Evolutionary conservation across 2,797 vertebrate species (phyloP).

Genomic region (Pangasius larnaudii): DNA sequence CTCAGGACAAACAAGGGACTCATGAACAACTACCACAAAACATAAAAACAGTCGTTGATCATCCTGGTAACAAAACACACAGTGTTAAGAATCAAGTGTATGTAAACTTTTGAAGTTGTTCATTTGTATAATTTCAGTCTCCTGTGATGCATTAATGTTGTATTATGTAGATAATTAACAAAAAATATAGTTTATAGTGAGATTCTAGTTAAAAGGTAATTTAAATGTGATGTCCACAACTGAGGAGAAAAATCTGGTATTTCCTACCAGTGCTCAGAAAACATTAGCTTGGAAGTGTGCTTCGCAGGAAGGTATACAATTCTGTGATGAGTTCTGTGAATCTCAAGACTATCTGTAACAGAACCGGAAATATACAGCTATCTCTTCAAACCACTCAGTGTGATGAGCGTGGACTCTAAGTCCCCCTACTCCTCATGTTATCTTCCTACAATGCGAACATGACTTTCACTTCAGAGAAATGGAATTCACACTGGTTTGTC

Average conservation of each 20-base stretch:
- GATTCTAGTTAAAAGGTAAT: neutral
- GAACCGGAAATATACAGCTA: slow-evolving; percentile 13
- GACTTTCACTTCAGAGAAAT: slow-evolving; percentile 53
- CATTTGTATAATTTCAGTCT: neutral
- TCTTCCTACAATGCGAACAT: slow-evolving; percentile 28
- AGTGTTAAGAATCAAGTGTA: no score
- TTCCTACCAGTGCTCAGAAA: neutral
- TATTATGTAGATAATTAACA: neutral
- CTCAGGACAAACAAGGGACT: no score
- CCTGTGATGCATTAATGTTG: accelerated
- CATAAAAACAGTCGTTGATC: no score
- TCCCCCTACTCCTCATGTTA: slow-evolving; percentile 30
- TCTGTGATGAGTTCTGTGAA: neutral
- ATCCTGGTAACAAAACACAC: no score
- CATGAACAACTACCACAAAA: no score
- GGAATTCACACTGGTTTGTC: slow-evolving; percentile 42
- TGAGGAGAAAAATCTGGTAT: neutral
- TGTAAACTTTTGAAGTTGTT: no score
- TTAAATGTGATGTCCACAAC: neutral
- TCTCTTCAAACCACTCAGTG: slow-evolving; percentile 31
- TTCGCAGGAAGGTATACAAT: neutral
- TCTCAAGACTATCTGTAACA: slow-evolving; percentile 12
- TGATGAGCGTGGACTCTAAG: slow-evolving; percentile 25
- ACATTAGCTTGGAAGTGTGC: no score
- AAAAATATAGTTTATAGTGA: neutral